A percentile compares a stretch with the other conserved stretches of the same genome.
Evolutionary conservation across 2,888 invertebrate species (phyloP).

Genomic region (Trichogramma dendrolimi): DNA sequence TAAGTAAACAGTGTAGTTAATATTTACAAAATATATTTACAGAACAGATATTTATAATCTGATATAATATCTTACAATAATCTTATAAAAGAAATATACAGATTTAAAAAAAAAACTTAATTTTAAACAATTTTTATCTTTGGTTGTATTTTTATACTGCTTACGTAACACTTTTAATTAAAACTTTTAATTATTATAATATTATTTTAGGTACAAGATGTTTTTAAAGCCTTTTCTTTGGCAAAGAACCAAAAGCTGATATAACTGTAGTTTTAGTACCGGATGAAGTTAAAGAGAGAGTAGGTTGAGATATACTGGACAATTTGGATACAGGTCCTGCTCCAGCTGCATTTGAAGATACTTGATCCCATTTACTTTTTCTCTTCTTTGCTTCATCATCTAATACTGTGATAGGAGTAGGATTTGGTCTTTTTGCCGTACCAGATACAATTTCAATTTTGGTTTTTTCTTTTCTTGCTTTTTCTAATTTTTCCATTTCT

Average conservation of each 20-base stretch:
- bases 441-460: conserved; percentile 83
- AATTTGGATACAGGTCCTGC: conserved; percentile 60
- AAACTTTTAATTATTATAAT: background rate
- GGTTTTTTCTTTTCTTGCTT: conserved; percentile 73
- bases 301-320: conserved; percentile 65
- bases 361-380: conserved; percentile 92
- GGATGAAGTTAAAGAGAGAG: conserved; percentile 72
- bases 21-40: too few species aligned
- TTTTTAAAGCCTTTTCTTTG: conserved; percentile 65
- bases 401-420: conserved; percentile 53
- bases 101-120: too few species aligned
- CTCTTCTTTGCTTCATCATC: conserved; percentile 63
- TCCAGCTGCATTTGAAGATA: conserved; percentile 59
- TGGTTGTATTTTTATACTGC: too few species aligned
- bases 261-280: conserved; percentile 90
- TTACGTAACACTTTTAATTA: conserved; percentile 1
- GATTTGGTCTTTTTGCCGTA: conserved; percentile 57
- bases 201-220: background rate
- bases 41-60: too few species aligned
- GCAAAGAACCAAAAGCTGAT: conserved; percentile 86
- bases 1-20: too few species aligned
- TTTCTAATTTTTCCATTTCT: conserved; percentile 89
- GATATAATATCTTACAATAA: too few species aligned
- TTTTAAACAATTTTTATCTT: too few species aligned
- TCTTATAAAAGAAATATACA: too few species aligned